Evolutionary conservation across 2,888 invertebrate species (phyloP).

Genomic region (Drosophila tripunctata): DNA sequence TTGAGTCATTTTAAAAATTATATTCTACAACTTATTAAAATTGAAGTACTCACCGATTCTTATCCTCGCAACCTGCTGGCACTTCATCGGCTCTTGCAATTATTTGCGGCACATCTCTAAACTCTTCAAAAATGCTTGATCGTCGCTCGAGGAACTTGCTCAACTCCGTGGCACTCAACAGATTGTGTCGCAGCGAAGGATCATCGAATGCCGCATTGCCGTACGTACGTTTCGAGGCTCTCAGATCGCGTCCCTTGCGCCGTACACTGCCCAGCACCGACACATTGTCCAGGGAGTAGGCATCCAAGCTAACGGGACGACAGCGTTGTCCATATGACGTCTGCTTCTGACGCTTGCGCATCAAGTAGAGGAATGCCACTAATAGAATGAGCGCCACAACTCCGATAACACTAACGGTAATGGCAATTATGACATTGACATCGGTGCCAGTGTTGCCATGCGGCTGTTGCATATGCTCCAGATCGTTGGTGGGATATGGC

Average conservation of each 20-base stretch:
- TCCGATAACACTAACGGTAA: slow-evolving; percentile 92
- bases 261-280: slow-evolving; percentile 92
- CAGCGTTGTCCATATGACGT: slow-evolving; percentile 94
- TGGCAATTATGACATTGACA: slow-evolving; percentile 91
- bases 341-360: slow-evolving; percentile 92
- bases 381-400: slow-evolving; percentile 90
- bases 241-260: slow-evolving; percentile 87
- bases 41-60: slow-evolving; percentile 89
- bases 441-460: slow-evolving; percentile 83
- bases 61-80: slow-evolving; percentile 93
- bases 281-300: slow-evolving; percentile 95
- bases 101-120: slow-evolving; percentile 91
- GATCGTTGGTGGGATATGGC: slow-evolving; percentile 51
- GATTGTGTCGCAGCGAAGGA: slow-evolving; percentile 89
- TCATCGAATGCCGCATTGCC: slow-evolving; percentile 96
- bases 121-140: slow-evolving; percentile 92
- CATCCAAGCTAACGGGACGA: slow-evolving; percentile 94
- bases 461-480: slow-evolving; percentile 67
- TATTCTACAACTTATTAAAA: too few species aligned
- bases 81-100: slow-evolving; percentile 92
- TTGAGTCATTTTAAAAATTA: too few species aligned
- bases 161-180: slow-evolving; percentile 91
- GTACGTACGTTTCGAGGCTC: slow-evolving; percentile 93
- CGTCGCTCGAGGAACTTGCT: slow-evolving; percentile 89
- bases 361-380: slow-evolving; percentile 90